Conservation (phyloP, 2,888 invertebrate genomes). For the Erannis defoliaria region DNA sequence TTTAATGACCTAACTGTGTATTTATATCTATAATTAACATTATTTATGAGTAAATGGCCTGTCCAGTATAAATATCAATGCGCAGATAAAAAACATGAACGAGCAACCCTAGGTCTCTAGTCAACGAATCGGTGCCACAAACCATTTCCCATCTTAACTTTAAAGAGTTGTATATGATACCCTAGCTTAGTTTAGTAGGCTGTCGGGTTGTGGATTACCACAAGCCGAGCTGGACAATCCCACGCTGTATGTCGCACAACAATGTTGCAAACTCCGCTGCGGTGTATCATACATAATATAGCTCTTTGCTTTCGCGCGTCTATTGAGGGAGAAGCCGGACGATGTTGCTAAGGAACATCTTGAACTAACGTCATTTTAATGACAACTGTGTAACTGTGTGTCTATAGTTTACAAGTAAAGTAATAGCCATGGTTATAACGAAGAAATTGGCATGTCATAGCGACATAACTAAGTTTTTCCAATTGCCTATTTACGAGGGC, state of each 20-base stretch:
- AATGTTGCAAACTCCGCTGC: slow-evolving; percentile 28
- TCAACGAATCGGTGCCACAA: slow-evolving; percentile 6
- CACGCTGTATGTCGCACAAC: slow-evolving; percentile 15
- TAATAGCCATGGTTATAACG: neutral
- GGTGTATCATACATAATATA: slow-evolving; percentile 23
- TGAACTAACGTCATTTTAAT: neutral
- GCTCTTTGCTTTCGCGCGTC: slow-evolving; percentile 22
- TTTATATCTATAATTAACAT: too few relatives aligned
- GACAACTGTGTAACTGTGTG: neutral
- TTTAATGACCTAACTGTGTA: neutral
- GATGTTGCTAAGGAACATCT: slow-evolving; percentile 4
- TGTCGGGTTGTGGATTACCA: slow-evolving; percentile 29
- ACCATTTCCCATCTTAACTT: slow-evolving; percentile 19
- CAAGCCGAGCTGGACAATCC: slow-evolving; percentile 11
- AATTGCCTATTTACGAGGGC: too few relatives aligned
- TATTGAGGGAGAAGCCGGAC: slow-evolving; percentile 5
- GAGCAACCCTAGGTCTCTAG: neutral
- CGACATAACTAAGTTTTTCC: too few relatives aligned
- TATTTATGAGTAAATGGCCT: neutral
- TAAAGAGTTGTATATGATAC: slow-evolving; percentile 9
- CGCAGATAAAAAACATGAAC: too few relatives aligned
- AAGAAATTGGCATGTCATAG: neutral
- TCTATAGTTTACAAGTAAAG: neutral
- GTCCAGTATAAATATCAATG: too few relatives aligned
- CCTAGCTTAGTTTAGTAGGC: slow-evolving; percentile 3